phyloP scores from a whole-genome alignment of 2,113 vertebrate genomes.

The Haemorhous mexicanus region DNA sequence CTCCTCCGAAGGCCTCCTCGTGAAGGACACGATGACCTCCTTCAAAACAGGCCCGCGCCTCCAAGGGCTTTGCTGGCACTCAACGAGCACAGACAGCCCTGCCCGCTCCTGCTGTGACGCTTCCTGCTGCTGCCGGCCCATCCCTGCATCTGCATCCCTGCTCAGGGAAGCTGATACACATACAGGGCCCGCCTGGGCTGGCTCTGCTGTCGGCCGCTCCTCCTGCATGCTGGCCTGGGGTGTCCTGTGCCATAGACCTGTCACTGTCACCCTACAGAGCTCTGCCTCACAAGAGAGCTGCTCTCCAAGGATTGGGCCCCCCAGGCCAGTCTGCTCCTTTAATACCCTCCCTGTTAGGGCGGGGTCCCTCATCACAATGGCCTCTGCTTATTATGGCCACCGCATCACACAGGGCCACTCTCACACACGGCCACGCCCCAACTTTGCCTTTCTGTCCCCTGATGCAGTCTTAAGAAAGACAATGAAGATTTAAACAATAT shows the following conservation, averaged over 20 bases:
- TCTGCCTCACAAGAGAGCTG: background rate
- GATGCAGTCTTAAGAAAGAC: too few species aligned
- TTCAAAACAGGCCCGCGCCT: background rate
- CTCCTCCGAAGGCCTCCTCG: background rate
- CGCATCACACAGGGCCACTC: too few species aligned
- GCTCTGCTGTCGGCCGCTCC: background rate
- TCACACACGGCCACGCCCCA: too few species aligned
- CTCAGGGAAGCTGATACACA: background rate
- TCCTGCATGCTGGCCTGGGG: background rate
- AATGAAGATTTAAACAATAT: too few species aligned
- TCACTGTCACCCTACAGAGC: background rate
- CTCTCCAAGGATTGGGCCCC: too few species aligned
- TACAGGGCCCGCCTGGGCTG: accelerated
- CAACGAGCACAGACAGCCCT: background rate
- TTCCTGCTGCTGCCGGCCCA: background rate
- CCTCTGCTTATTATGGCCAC: too few species aligned
- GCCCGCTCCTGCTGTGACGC: background rate
- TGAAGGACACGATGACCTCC: background rate
- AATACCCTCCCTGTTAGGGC: background rate
- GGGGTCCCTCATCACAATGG: too few species aligned
- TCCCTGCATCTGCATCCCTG: too few species aligned
- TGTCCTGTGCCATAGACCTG: accelerated
- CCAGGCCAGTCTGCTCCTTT: background rate
- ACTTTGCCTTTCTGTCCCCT: too few species aligned
- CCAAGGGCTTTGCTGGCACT: background rate